Conservation (phyloP, 1,140 invertebrate genomes). For the Tetragnatha versicolor region DNA sequence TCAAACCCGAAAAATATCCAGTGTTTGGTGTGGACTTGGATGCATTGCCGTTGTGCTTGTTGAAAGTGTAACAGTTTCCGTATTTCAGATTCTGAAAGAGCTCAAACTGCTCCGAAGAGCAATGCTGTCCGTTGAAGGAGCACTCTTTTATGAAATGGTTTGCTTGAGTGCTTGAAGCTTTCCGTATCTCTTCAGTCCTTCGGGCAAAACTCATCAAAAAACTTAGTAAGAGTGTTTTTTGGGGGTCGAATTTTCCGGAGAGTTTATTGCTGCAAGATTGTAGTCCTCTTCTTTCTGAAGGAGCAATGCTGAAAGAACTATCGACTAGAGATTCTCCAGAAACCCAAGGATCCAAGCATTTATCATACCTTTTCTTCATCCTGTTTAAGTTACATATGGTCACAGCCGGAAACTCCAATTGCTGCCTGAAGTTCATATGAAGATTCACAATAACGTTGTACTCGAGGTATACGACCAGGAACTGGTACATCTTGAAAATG, state of each 20-base stretch:
- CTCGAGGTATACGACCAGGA: too few species aligned
- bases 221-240: neutral
- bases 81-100: neutral
- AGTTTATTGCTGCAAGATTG: neutral
- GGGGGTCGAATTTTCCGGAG: neutral
- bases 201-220: neutral
- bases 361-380: neutral
- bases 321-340: neutral
- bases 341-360: neutral
- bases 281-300: neutral
- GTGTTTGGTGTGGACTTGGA: neutral
- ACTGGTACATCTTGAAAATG: too few species aligned
- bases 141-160: neutral
- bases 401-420: too few species aligned
- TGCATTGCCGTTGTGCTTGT: neutral
- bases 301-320: neutral
- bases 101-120: neutral
- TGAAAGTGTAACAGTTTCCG: conserved; percentile 7
- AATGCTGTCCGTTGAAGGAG: neutral
- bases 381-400: neutral
- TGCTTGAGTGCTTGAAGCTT: neutral
- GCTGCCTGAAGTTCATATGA: too few species aligned
- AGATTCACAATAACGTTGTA: too few species aligned
- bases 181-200: neutral
- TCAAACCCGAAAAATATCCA: neutral